A percentile compares a stretch with the other conserved stretches of the same genome.
Evolutionary conservation across 2,888 invertebrate species (phyloP).

Genomic region (Caradrina clavipalpis): DNA sequence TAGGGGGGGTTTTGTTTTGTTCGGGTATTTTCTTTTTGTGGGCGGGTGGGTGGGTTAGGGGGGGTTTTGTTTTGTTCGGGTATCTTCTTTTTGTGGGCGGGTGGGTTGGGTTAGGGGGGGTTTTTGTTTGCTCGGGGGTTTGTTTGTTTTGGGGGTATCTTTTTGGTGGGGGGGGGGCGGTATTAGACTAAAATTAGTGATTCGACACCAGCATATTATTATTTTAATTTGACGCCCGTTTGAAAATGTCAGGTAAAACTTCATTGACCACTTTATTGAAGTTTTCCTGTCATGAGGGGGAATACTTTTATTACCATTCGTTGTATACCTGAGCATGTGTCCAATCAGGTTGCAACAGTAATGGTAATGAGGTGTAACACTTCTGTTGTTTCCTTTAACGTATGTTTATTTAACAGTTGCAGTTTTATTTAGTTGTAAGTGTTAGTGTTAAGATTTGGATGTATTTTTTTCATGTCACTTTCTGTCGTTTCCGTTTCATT

Average conservation of each 20-base stretch:
- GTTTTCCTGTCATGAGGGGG: constrained; percentile 5
- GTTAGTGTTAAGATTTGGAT: constrained; percentile 39
- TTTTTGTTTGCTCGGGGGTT: no score
- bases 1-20: no score
- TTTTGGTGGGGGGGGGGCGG: no score
- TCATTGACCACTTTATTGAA: constrained; percentile 9
- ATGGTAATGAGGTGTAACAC: neutral
- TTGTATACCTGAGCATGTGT: no score
- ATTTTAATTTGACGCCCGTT: constrained; percentile 13
- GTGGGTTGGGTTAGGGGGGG: no score
- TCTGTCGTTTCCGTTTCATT: constrained; percentile 18
- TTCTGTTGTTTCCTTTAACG: constrained; percentile 18
- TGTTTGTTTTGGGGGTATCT: no score
- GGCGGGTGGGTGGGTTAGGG: no score
- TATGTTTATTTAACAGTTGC: constrained; percentile 25
- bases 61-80: no score
- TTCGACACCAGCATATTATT: neutral
- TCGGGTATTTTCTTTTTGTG: no score
- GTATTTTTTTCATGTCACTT: constrained; percentile 21
- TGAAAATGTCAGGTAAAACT: constrained; percentile 9
- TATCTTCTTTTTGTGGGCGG: no score
- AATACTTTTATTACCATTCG: neutral
- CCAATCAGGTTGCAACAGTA: neutral
- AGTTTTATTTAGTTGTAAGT: constrained; percentile 27
- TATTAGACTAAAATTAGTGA: constrained; percentile 5